phyloP scores from a whole-genome alignment of 2,888 invertebrate species.

The Drosophila mercatorum region DNA sequence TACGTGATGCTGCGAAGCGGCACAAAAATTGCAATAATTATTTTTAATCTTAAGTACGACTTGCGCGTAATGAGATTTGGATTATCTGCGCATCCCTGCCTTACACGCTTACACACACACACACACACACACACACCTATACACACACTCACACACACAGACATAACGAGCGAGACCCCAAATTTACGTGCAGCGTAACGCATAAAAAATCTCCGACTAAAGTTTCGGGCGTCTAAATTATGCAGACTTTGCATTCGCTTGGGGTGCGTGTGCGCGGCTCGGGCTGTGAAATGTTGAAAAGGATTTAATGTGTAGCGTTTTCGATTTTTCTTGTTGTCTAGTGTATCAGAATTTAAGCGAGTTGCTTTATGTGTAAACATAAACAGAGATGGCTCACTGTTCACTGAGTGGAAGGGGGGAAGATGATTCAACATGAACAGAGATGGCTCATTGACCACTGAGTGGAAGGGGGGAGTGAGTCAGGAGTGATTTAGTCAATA shows the following conservation, averaged over 20 bases:
- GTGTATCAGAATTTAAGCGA: neutral
- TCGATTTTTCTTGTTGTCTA: neutral
- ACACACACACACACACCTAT: neutral
- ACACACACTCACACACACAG: neutral
- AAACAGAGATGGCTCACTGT: neutral
- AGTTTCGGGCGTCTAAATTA: conserved; percentile 41
- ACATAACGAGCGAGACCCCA: conserved; percentile 32
- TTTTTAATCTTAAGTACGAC: conserved; percentile 80
- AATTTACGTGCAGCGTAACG: conserved; percentile 48
- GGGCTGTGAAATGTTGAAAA: neutral
- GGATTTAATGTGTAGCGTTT: conserved; percentile 33
- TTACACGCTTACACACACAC: conserved; percentile 8
- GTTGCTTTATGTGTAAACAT: neutral
- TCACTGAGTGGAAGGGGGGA: neutral
- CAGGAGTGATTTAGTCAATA: too few species aligned
- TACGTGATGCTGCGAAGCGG: conserved; percentile 69
- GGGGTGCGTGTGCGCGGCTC: conserved; percentile 3
- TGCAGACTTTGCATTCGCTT: conserved; percentile 18
- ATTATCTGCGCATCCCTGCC: conserved; percentile 63
- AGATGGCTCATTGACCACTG: too few species aligned
- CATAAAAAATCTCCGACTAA: conserved; percentile 48
- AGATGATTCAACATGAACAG: too few species aligned
- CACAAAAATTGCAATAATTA: conserved; percentile 79
- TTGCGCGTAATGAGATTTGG: conserved; percentile 79
- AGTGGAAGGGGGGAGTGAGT: too few species aligned